Percentiles rank a stretch among this genome's conserved stretches.
phyloP scores from a whole-genome alignment of 1,140 invertebrate genomes.

The Helicoverpa armigera region DNA sequence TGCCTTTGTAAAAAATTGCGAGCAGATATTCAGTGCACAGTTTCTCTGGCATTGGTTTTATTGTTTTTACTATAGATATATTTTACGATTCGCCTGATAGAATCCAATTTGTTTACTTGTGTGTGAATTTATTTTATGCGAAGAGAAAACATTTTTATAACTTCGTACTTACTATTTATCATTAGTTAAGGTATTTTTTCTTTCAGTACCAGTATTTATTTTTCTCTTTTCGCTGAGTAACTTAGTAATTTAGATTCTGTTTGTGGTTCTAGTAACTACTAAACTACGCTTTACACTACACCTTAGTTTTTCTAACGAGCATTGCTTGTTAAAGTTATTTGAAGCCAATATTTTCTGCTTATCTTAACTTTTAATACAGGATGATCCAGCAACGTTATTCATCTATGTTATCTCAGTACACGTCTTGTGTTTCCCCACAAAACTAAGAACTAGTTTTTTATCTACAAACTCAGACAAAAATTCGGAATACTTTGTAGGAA shows the following conservation, averaged over 20 bases:
- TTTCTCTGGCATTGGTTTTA: constrained; percentile 9
- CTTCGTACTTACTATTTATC: not conserved
- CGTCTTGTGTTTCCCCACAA: not conserved
- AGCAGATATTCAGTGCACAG: constrained; percentile 2
- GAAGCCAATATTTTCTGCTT: constrained; percentile 25
- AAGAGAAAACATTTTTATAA: not conserved
- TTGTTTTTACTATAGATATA: not conserved
- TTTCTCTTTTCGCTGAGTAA: not conserved
- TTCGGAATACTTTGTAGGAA: constrained; percentile 23
- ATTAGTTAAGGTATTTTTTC: not conserved
- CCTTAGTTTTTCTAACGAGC: constrained; percentile 22
- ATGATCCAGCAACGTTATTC: not conserved
- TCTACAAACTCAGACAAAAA: not conserved
- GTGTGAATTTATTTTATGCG: not conserved
- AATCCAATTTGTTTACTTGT: constrained; percentile 23
- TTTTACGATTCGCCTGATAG: constrained; percentile 15
- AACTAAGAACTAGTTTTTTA: constrained; percentile 14
- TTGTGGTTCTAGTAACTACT: not conserved
- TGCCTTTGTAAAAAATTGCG: constrained; percentile 28
- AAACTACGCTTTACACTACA: not conserved
- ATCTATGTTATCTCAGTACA: not conserved
- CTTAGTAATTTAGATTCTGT: constrained; percentile 25
- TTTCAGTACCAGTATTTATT: not conserved
- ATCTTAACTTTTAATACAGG: constrained; percentile 6
- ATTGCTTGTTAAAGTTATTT: not conserved